These are phyloP conservation scores for Eilema caniola DNA, from an alignment of 2,888 invertebrate species.

Conservation along the genomic window DNA sequence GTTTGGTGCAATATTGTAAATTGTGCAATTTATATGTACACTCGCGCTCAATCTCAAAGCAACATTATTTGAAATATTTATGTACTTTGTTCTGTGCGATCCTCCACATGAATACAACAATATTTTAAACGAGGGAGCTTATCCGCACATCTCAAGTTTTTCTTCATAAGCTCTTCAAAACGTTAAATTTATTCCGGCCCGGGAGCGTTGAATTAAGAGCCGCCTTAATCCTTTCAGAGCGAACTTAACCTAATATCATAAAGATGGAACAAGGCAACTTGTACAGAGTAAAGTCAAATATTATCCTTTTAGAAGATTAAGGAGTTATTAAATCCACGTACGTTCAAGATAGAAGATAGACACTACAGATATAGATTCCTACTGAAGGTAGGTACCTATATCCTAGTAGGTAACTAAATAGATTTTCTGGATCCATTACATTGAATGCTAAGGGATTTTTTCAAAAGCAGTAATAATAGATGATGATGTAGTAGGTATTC, in stretches of 20 bases:
- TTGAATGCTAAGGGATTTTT: background rate
- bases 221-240: slow-evolving; percentile 84
- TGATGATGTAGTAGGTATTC: background rate
- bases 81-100: slow-evolving; percentile 38
- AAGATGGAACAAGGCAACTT: slow-evolving; percentile 84
- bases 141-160: slow-evolving; percentile 80
- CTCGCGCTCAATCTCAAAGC: slow-evolving; percentile 58
- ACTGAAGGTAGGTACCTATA: too few species aligned
- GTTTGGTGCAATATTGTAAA: slow-evolving; percentile 54
- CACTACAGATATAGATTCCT: slow-evolving; percentile 35
- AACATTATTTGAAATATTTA: slow-evolving; percentile 41
- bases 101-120: slow-evolving; percentile 56
- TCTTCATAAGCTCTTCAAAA: slow-evolving; percentile 82
- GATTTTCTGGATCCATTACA: background rate
- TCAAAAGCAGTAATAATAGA: background rate
- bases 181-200: slow-evolving; percentile 85
- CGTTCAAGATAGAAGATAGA: slow-evolving; percentile 38
- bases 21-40: slow-evolving; percentile 68
- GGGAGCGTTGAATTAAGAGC: slow-evolving; percentile 83
- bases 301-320: slow-evolving; percentile 82
- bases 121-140: slow-evolving; percentile 68
- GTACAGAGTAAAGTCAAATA: slow-evolving; percentile 84
- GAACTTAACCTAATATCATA: slow-evolving; percentile 85
- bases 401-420: background rate
- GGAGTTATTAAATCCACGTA: slow-evolving; percentile 78